Percentiles rank a stretch among this genome's conserved stretches.
Conservation (phyloP, 2,888 invertebrate species). For the Oligia latruncula region DNA sequence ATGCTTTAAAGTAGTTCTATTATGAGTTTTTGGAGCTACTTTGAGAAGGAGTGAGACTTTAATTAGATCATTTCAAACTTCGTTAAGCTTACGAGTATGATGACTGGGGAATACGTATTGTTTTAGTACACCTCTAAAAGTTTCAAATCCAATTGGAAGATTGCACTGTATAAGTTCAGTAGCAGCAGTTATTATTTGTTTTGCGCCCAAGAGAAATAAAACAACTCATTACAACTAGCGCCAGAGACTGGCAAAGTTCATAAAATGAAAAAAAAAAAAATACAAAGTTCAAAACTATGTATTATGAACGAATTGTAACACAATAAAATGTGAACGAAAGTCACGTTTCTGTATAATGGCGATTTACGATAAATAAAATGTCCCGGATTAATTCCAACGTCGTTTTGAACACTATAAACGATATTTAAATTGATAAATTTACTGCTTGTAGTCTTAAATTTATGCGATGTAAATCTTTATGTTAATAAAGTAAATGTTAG, state of each 20-base stretch:
- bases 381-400: constrained; percentile 34
- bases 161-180: constrained; percentile 38
- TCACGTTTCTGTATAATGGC: constrained; percentile 38
- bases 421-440: constrained; percentile 58
- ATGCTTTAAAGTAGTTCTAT: background rate
- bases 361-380: constrained; percentile 48
- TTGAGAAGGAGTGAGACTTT: constrained; percentile 3
- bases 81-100: background rate
- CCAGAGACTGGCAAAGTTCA: constrained; percentile 34
- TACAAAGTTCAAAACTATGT: constrained; percentile 30
- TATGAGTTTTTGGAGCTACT: background rate
- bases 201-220: constrained; percentile 51
- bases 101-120: constrained; percentile 15
- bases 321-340: constrained; percentile 29
- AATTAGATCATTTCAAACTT: constrained; percentile 16
- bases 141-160: constrained; percentile 43
- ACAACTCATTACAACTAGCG: constrained; percentile 51
- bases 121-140: constrained; percentile 21
- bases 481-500: constrained; percentile 67
- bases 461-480: constrained; percentile 69
- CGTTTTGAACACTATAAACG: constrained; percentile 40
- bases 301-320: constrained; percentile 30
- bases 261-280: constrained; percentile 40
- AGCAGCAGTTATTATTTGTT: constrained; percentile 50
- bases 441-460: constrained; percentile 59